phyloP scores from a whole-genome alignment of 2,888 invertebrate species.

The Willowsia nigromaculata region DNA sequence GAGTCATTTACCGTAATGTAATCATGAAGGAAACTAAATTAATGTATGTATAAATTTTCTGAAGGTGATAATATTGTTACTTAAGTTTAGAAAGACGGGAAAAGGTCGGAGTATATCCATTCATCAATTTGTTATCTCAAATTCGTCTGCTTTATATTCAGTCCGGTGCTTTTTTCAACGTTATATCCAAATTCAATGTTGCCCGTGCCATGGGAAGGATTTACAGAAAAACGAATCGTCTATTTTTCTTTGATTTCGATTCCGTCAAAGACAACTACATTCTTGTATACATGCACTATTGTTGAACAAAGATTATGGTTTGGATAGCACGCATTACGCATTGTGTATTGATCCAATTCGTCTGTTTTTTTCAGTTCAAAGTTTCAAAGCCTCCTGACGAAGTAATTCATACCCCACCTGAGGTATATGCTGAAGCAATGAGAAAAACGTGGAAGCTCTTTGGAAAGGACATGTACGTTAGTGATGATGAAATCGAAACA shows the following conservation, averaged over 20 bases:
- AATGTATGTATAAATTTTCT: neutral
- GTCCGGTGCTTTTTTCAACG: neutral
- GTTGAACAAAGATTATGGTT: neutral
- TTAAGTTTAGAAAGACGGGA: slow-evolving; percentile 56
- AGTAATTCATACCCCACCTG: neutral
- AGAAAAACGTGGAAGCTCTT: slow-evolving; percentile 34
- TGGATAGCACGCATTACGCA: neutral
- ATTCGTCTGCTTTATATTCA: slow-evolving; percentile 40
- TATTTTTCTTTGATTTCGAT: slow-evolving; percentile 67
- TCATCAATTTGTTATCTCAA: slow-evolving; percentile 44
- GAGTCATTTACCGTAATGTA: neutral
- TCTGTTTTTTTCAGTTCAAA: slow-evolving; percentile 26
- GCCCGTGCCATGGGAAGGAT: slow-evolving; percentile 50
- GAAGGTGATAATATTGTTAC: neutral
- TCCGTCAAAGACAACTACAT: slow-evolving; percentile 57
- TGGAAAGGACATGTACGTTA: slow-evolving; percentile 35
- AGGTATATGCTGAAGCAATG: slow-evolving; percentile 54
- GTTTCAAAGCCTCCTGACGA: slow-evolving; percentile 19
- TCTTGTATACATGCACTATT: no score
- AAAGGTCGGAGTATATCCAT: slow-evolving; percentile 30
- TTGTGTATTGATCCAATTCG: neutral
- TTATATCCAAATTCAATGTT: slow-evolving; percentile 7
- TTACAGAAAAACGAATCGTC: slow-evolving; percentile 55
- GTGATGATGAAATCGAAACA: slow-evolving; percentile 67
- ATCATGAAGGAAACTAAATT: no score